Percentiles rank a stretch among this genome's conserved stretches.
Evolutionary conservation across 2,888 invertebrate species (phyloP).

Genomic region (Adela reaumurella): DNA sequence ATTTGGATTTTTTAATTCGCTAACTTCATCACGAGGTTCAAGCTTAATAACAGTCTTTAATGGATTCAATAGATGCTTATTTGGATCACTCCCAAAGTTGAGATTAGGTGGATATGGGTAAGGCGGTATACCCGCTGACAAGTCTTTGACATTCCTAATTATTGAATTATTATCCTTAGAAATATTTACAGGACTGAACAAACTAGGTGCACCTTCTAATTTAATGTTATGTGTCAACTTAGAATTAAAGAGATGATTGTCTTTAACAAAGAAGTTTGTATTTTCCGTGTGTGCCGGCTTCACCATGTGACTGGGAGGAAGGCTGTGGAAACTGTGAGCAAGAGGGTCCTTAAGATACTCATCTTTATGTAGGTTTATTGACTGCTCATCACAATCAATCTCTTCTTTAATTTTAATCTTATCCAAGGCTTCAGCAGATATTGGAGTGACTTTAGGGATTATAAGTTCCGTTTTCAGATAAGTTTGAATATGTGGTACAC

Average conservation of each 20-base stretch:
- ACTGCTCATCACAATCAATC: slow-evolving; percentile 42
- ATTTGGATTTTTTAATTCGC: slow-evolving; percentile 44
- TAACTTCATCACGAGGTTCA: slow-evolving; percentile 47
- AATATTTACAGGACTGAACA: slow-evolving; percentile 44
- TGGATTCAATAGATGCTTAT: slow-evolving; percentile 44
- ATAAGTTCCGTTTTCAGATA: slow-evolving; percentile 60
- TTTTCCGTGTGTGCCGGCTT: slow-evolving; percentile 46
- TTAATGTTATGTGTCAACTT: slow-evolving; percentile 42
- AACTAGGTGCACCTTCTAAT: slow-evolving; percentile 41
- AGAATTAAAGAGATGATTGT: slow-evolving; percentile 43
- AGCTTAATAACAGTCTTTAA: slow-evolving; percentile 49
- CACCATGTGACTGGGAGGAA: slow-evolving; percentile 28
- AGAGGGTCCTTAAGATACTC: slow-evolving; percentile 46
- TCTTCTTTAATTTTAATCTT: slow-evolving; percentile 53
- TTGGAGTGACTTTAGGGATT: slow-evolving; percentile 57
- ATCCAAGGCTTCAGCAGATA: slow-evolving; percentile 46
- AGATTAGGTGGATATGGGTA: slow-evolving; percentile 39
- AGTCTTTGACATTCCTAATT: slow-evolving; percentile 44
- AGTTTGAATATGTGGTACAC: slow-evolving; percentile 15
- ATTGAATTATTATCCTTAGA: slow-evolving; percentile 40
- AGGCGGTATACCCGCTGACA: slow-evolving; percentile 32
- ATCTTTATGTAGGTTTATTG: slow-evolving; percentile 39
- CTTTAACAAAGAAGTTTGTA: slow-evolving; percentile 47
- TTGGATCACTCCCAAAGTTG: slow-evolving; percentile 37
- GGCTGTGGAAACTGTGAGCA: slow-evolving; percentile 39